Conservation (phyloP, 2,888 invertebrate genomes). For the Hypercompe scribonia region DNA sequence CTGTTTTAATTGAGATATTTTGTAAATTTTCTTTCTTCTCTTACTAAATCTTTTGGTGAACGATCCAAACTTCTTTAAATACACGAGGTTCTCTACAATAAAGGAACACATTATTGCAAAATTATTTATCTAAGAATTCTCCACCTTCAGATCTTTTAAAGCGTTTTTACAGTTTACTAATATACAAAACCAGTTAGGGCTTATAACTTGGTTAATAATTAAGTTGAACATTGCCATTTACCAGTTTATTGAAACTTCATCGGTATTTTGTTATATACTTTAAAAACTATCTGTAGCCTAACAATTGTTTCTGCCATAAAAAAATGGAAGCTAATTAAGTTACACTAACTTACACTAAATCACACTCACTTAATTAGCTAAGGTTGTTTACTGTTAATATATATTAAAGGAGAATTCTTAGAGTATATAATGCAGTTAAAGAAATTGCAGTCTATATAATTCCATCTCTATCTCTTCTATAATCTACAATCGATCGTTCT, state of each 20-base stretch:
- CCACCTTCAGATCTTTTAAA: not conserved
- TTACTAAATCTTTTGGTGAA: too few relatives aligned
- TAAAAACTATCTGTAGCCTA: not conserved
- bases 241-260: not conserved
- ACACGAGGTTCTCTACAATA: not conserved
- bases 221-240: not conserved
- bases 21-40: too few relatives aligned
- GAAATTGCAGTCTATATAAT: not conserved
- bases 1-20: too few relatives aligned
- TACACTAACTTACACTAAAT: too few relatives aligned
- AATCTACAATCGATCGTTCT: not conserved
- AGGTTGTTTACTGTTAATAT: too few relatives aligned
- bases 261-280: not conserved
- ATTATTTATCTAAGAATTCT: not conserved
- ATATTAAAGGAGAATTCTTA: too few relatives aligned
- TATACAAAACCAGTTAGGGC: not conserved
- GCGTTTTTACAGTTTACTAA: not conserved
- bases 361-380: too few relatives aligned
- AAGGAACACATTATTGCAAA: not conserved
- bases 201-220: not conserved
- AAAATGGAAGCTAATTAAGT: not conserved
- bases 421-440: not conserved
- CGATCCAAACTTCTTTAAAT: not conserved
- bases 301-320: not conserved
- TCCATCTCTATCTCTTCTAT: not conserved